These are phyloP conservation scores for Caenorhabditis sp. DNA, from an alignment of 2,888 invertebrate genomes.

Conservation along the genomic window DNA sequence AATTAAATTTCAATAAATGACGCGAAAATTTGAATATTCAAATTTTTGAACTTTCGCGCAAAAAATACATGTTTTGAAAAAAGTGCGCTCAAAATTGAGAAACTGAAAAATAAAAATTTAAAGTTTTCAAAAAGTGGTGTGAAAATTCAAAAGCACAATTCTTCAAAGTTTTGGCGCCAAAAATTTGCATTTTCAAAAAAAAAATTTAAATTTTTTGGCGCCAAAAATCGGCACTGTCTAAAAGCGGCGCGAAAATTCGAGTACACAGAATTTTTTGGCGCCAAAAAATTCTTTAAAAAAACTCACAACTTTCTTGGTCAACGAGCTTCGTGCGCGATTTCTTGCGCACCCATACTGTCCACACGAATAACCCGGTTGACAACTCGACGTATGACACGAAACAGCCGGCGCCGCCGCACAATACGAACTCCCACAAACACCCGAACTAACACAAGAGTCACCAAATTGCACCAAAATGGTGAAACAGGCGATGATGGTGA, in stretches of 20 bases:
- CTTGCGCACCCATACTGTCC: constrained; percentile 69
- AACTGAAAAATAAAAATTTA: too few relatives aligned
- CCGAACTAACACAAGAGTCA: constrained; percentile 45
- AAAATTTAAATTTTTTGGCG: neutral
- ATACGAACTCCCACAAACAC: constrained; percentile 62
- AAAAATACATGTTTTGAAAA: too few relatives aligned
- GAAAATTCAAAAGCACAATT: too few relatives aligned
- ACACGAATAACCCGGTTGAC: constrained; percentile 67
- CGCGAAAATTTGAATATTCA: too few relatives aligned
- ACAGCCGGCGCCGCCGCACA: constrained; percentile 53
- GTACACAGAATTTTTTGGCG: too few relatives aligned
- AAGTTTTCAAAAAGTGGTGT: too few relatives aligned
- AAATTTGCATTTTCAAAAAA: neutral
- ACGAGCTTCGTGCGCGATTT: constrained; percentile 61
- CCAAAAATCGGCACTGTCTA: too few relatives aligned
- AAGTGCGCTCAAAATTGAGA: too few relatives aligned
- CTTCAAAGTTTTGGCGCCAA: too few relatives aligned
- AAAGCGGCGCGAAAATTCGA: too few relatives aligned
- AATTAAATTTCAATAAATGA: too few relatives aligned
- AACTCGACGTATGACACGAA: constrained; percentile 47
- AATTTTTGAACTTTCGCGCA: too few relatives aligned
- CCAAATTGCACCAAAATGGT: neutral
- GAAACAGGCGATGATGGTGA: neutral
- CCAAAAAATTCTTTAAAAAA: neutral
- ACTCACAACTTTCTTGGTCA: constrained; percentile 60